Percentiles rank a stretch among this genome's conserved stretches.
Evolutionary conservation across 2,113 vertebrate species (phyloP).

Genomic region (Caloenas nicobarica): DNA sequence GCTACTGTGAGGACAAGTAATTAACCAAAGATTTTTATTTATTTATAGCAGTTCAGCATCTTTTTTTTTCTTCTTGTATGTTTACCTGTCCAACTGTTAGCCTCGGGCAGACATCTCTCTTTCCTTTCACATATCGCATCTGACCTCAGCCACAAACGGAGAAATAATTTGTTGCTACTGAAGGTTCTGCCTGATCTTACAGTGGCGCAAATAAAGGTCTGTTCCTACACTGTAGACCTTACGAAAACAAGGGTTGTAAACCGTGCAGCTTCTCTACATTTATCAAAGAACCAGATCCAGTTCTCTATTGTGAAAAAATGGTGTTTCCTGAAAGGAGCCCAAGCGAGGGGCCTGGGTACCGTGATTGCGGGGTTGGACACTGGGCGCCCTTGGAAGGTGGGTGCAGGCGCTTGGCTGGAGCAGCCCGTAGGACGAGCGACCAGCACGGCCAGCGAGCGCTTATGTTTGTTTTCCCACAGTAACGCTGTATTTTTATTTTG

Average conservation of each 20-base stretch:
- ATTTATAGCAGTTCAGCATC: background rate
- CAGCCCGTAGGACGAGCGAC: background rate
- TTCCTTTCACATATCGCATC: background rate
- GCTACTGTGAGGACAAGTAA: background rate
- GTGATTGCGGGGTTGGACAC: background rate
- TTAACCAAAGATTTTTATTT: background rate
- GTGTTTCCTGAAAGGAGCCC: background rate
- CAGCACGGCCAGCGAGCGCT: rapidly evolving
- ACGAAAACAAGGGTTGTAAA: background rate
- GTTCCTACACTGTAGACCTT: rapidly evolving
- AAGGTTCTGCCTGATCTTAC: background rate
- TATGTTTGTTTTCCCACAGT: background rate
- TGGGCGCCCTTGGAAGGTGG: background rate
- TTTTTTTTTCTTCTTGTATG: background rate
- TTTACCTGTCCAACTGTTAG: background rate
- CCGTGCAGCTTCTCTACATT: rapidly evolving
- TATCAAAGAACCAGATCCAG: background rate
- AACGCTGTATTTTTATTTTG: background rate
- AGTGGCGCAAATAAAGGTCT: background rate
- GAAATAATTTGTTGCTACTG: background rate
- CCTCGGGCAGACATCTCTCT: background rate
- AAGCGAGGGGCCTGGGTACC: too few species aligned
- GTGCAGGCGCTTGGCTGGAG: background rate
- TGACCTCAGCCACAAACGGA: rapidly evolving
- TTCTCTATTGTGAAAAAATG: background rate